Evolutionary conservation across 2,888 invertebrate species (phyloP), one percentile per base, ranked within the genome.

Genomic region (Andrena flavipes): DNA sequence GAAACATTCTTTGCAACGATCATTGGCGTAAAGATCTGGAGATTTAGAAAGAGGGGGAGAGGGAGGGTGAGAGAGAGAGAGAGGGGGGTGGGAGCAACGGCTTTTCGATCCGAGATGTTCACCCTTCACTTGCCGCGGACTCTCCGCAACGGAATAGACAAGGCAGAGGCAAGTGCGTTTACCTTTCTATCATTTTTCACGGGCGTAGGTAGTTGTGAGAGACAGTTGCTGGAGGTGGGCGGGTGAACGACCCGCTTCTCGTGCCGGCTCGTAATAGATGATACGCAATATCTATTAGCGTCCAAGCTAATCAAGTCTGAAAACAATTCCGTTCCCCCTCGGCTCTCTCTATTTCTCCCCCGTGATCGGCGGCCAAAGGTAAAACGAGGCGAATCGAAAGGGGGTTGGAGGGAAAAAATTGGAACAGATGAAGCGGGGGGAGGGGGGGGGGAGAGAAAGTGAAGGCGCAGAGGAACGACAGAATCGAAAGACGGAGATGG

Each of bases 281-380:
- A 88, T 87, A 90, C 79, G 87, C 89, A 89, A 91, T 91, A 91
- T 91, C 90, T 90, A 91, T 91, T 91, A 92, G 86, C 80, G 82
- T 76, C 79, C 69, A 62, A 77, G 78, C 56, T 84, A 87, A 85
- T 85, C 85, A 86, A 86, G 83, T 84, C 76, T 88, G 84, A 88
- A 90, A 91, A 91, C 89, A 91, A 91, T 91, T 90, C 69, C 29
- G 30, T 35, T 75, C 70, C 10, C n/a, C 26, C 29, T 23, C 20
- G 8, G 0, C n/a, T 4, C 4, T n/a, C 23, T n/a, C 23, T n/a
- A 2, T 1, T 13, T 10, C 30, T 13, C 1, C 49, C 6, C 7
- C 7, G 5, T 3, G 33, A 49, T 8, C 59, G 42, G 1, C 3
- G 30, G 7, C 42, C 7, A 4, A 16, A 5, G n/a, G 54, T 26